Base-by-base conservation (phyloP, 2,797 vertebrate species). In the Paedocypris micromegethes region DNA sequence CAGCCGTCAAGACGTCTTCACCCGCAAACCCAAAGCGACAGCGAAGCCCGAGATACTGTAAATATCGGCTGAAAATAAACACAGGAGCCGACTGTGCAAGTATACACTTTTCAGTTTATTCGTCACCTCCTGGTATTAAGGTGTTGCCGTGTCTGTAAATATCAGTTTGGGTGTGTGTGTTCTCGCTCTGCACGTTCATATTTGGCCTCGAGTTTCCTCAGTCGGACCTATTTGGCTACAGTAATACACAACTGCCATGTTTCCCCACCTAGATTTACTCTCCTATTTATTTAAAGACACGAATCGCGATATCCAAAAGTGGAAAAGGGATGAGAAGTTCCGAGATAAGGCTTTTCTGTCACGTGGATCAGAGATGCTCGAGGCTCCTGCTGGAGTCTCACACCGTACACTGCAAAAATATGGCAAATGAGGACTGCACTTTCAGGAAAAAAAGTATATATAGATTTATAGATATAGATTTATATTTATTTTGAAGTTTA, bases 401-500 rank as follows among this genome's bases (percentile, higher is more conserved):
- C 7, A 58, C 64, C 68, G 56, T 71, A 66, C 68, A 75, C 57
- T 62, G 77, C 54, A 82, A 73, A 78, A 75, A 67, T 70, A 72
- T 73, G 80, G 75, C 79, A 77, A 83, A 77, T 68, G 83, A 76
- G 89, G 89, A 92, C 88, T 89, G 93, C 65, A 88, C 90, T 90
- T 93, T 90, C 88, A 87, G 90, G 23, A 23, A 23, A 93, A 94
- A 92, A 90, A 89, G 77, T 82, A 86, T 81, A 85, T 87, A 86
- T 86, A 86, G 81, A 92, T 92, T 92, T 91, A 92, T 93, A 92
- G 88, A 90, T 88, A 92, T 91, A 91, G 89, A 81, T 91, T 92
- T 91, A 96, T 97, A 96, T 96, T 96, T 92, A 95, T 93, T 93
- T 93, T 90, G 88, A 94, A 95, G 91, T 83, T 95, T 92, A 91